A percentile compares a stretch with the other conserved stretches of the same genome.
phyloP scores from a whole-genome alignment of 2,113 vertebrate species.

The Acanthochromis polyacanthus region DNA sequence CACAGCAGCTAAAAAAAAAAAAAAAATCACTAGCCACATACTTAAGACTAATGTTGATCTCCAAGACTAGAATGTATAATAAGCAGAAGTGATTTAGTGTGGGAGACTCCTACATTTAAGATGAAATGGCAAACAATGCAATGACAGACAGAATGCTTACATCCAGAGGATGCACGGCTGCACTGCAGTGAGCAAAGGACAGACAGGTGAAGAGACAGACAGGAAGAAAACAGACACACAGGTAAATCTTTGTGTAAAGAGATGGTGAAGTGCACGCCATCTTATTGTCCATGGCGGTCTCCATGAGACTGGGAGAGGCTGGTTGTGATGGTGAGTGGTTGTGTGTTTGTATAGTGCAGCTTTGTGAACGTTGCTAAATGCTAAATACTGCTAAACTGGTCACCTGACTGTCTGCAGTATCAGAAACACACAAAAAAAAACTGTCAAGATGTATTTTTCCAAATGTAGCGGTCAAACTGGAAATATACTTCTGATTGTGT shows the following conservation, averaged over 20 bases:
- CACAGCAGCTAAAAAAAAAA: conserved; percentile 13
- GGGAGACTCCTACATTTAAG: conserved; percentile 17
- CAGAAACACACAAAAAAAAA: background rate
- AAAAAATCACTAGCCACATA: conserved; percentile 19
- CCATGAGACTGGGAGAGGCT: background rate
- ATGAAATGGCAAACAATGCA: conserved; percentile 57
- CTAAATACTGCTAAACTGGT: conserved; percentile 11
- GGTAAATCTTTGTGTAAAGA: conserved; percentile 49
- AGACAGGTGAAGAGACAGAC: conserved; percentile 69
- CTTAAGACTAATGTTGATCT: conserved; percentile 41
- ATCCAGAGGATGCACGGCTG: conserved; percentile 75
- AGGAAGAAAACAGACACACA: conserved; percentile 64
- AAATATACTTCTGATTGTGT: background rate
- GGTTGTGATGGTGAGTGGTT: background rate
- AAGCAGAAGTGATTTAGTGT: conserved; percentile 34
- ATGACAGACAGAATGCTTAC: conserved; percentile 77
- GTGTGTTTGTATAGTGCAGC: background rate
- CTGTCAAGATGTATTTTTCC: background rate
- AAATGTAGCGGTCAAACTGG: background rate
- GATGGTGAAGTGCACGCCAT: conserved; percentile 9
- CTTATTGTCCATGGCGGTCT: background rate
- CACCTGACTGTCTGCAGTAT: background rate
- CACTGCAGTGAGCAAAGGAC: conserved; percentile 72
- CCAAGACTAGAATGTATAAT: conserved; percentile 32
- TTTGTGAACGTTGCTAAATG: background rate